Percentiles rank a stretch among this genome's conserved stretches.
These are phyloP conservation scores for Episyrphus balteatus DNA, from an alignment of 1,140 invertebrate species.

Conservation along the genomic window DNA sequence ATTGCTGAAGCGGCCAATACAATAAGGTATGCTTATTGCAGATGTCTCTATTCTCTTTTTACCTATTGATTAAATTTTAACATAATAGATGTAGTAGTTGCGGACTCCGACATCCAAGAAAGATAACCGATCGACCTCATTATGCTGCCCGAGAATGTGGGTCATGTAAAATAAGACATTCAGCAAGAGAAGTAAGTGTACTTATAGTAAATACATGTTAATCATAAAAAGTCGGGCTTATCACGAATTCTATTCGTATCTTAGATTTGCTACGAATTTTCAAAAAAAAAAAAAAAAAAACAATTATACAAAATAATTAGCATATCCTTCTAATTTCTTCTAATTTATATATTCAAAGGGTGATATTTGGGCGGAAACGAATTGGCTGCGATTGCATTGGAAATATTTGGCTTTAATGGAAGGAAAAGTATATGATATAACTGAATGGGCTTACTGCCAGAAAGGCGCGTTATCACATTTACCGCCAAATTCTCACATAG, in stretches of 20 bases:
- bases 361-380: constrained; percentile 91
- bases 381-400: constrained; percentile 76
- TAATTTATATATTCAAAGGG: constrained; percentile 48
- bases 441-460: constrained; percentile 91
- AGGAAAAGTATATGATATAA: constrained; percentile 85
- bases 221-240: no score
- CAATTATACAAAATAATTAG: no score
- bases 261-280: no score
- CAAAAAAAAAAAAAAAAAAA: no score
- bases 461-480: constrained; percentile 68
- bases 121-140: constrained; percentile 70
- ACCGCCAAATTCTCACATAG: constrained; percentile 76
- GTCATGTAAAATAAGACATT: constrained; percentile 80
- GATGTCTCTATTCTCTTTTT: not conserved
- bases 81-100: constrained; percentile 72
- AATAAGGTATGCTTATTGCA: constrained; percentile 44
- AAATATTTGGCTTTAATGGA: constrained; percentile 96
- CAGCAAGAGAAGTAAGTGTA: constrained; percentile 68
- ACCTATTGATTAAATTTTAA: not conserved
- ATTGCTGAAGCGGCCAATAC: constrained; percentile 87
- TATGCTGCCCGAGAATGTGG: constrained; percentile 84
- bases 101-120: constrained; percentile 74
- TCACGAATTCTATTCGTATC: no score
- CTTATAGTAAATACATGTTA: no score
- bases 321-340: not conserved